Conservation (phyloP, 2,113 vertebrate species). For the Onychostoma macrolepis region DNA sequence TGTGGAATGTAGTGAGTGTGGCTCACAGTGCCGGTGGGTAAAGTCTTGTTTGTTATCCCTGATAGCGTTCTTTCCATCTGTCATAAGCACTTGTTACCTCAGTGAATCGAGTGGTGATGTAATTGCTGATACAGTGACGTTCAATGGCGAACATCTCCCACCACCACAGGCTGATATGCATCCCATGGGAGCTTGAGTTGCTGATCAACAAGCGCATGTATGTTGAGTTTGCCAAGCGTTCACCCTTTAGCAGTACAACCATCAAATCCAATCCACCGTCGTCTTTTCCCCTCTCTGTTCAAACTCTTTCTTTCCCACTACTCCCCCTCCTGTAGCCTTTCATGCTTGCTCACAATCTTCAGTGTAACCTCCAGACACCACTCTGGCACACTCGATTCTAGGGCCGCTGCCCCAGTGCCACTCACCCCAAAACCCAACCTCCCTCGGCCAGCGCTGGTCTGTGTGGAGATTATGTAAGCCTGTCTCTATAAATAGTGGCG, state of each 20-base stretch:
- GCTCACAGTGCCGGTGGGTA: conserved; percentile 49
- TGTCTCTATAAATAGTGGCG: conserved; percentile 80
- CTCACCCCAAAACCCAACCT: conserved; percentile 64
- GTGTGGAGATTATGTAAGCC: conserved; percentile 77
- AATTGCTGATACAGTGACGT: conserved; percentile 54
- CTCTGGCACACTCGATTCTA: background rate
- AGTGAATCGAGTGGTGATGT: conserved; percentile 52
- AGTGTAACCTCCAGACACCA: conserved; percentile 32
- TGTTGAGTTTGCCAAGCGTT: conserved; percentile 18
- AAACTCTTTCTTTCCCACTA: conserved; percentile 47
- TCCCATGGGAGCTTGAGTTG: conserved; percentile 58
- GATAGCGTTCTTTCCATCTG: conserved; percentile 36
- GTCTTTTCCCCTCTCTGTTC: conserved; percentile 41
- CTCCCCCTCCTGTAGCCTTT: conserved; percentile 36
- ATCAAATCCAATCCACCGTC: conserved; percentile 3
- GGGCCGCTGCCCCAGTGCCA: background rate
- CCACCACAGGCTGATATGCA: conserved; percentile 58
- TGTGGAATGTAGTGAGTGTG: conserved; percentile 33
- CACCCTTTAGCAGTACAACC: conserved; percentile 53
- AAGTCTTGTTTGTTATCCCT: conserved; percentile 40
- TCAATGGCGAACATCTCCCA: conserved; percentile 44
- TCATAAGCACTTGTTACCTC: conserved; percentile 56
- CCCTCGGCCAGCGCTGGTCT: conserved; percentile 70
- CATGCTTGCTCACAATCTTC: conserved; percentile 28
- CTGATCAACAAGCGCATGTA: conserved; percentile 39